Base-by-base conservation (phyloP, 2,113 vertebrate genomes). In the Phyllopteryx taeniolatus region DNA sequence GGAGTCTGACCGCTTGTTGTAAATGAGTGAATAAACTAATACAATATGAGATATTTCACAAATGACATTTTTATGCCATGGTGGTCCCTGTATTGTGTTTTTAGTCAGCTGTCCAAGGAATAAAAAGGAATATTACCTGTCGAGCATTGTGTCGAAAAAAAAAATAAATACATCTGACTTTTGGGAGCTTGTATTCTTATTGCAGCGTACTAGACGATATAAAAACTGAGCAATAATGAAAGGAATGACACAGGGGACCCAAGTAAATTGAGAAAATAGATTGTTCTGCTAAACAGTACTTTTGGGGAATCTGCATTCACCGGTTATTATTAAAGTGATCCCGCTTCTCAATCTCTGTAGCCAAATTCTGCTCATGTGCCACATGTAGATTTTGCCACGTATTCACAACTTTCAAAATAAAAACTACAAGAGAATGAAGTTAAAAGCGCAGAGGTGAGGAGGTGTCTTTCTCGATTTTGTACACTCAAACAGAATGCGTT, bases 381-480 rank as follows among this genome's bases (percentile, higher is more conserved):
- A 75, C 73, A 77, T 71, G 74, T 80, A 76, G 43, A 74, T 75
- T 83, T 80, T 84, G n/a, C 70, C 44, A 80, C 72, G 46, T 73
- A 82, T 84, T 77, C 71, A 72, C 78, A 73, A 85, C 78, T 65
- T 80, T 46, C 56, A 76, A 75, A 87, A 86, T 67, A 78, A 82
- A 78, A 86, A 85, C 71, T 87, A 86, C 83, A 86, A 88, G 70
- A 68, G 61, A 86, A 84, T 70, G 72, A 71, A 78, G 84, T 87
- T 85, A 78, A 90, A 88, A 89, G 86, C 67, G 35, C 70, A 62
- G 83, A 86, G 79, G 81, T 84, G 89, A 89, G 86, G 80, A 88
- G 82, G 90, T 70, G 87, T 92, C 92, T 85, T 72, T 85, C 79
- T 90, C 91, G 88, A 91, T 92, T 93, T 92, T 89, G 91, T 91